Evolutionary conservation across 2,113 vertebrate genomes (phyloP).

Genomic region (Oenanthe melanoleuca): DNA sequence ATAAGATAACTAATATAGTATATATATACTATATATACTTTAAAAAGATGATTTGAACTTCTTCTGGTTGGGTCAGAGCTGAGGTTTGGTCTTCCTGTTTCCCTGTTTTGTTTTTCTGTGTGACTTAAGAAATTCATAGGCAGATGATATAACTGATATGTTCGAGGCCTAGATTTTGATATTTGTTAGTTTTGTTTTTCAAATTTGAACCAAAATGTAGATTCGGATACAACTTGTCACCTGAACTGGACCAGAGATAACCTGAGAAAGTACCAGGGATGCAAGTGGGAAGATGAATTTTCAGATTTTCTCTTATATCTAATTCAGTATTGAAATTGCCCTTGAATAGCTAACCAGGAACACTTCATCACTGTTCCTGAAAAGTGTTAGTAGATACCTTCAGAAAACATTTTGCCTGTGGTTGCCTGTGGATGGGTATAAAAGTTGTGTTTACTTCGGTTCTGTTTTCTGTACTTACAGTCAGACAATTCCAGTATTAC

Average conservation of each 20-base stretch:
- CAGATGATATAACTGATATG: background rate
- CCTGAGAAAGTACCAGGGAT: background rate
- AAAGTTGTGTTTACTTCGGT: background rate
- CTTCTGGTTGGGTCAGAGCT: background rate
- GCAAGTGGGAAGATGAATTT: background rate
- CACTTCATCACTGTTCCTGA: background rate
- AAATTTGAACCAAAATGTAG: background rate
- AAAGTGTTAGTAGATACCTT: background rate
- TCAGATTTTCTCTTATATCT: background rate
- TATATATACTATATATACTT: background rate
- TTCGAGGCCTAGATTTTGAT: background rate
- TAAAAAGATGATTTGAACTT: background rate
- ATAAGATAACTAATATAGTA: background rate
- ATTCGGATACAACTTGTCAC: background rate
- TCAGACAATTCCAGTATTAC: background rate
- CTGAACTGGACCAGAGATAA: background rate
- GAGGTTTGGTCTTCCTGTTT: background rate
- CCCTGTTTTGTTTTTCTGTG: background rate
- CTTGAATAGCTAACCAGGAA: background rate
- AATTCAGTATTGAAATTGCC: background rate
- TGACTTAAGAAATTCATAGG: background rate
- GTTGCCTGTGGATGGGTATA: background rate
- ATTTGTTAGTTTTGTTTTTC: background rate
- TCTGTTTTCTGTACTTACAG: background rate
- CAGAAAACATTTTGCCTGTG: background rate